A percentile compares a stretch with the other conserved stretches of the same genome.
phyloP scores from a whole-genome alignment of 2,797 vertebrate genomes.

The Acipenser transmontanus region DNA sequence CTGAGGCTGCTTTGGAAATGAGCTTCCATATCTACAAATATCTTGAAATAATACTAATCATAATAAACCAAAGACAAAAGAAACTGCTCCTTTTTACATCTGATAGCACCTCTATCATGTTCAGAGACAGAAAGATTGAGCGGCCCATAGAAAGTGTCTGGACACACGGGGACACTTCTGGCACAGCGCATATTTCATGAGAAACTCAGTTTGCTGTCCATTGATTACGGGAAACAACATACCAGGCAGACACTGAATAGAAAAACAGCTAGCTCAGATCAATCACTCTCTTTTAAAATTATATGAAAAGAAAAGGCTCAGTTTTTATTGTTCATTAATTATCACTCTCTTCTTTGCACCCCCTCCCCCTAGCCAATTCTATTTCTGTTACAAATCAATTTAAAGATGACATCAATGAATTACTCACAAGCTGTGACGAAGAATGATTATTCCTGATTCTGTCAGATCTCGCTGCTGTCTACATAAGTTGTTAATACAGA shows the following conservation, averaged over 20 bases:
- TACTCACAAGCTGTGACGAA: slow-evolving; percentile 4
- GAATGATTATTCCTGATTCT: slow-evolving; percentile 10
- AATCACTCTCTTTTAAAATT: not conserved
- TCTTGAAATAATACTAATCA: too few relatives aligned
- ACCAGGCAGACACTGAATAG: not conserved
- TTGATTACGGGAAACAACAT: not conserved
- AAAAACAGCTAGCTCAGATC: not conserved
- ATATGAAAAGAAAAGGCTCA: not conserved
- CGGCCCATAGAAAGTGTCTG: not conserved
- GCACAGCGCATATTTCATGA: not conserved
- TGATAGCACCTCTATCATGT: not conserved
- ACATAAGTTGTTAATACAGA: slow-evolving; percentile 11
- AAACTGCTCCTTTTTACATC: not conserved
- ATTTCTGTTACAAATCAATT: slow-evolving; percentile 12
- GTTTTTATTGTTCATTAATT: slow-evolving; percentile 6
- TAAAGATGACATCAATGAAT: slow-evolving; percentile 14
- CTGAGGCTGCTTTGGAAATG: not conserved
- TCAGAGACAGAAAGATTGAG: not conserved
- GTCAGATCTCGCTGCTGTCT: slow-evolving; percentile 6
- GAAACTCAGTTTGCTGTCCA: not conserved
- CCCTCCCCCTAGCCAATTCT: not conserved
- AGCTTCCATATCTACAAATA: not conserved
- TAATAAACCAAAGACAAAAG: too few relatives aligned
- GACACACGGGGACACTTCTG: not conserved
- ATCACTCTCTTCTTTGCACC: not conserved